These are phyloP conservation scores for Bruchidius siliquastri DNA, from an alignment of 2,888 invertebrate species.

Conservation along the genomic window DNA sequence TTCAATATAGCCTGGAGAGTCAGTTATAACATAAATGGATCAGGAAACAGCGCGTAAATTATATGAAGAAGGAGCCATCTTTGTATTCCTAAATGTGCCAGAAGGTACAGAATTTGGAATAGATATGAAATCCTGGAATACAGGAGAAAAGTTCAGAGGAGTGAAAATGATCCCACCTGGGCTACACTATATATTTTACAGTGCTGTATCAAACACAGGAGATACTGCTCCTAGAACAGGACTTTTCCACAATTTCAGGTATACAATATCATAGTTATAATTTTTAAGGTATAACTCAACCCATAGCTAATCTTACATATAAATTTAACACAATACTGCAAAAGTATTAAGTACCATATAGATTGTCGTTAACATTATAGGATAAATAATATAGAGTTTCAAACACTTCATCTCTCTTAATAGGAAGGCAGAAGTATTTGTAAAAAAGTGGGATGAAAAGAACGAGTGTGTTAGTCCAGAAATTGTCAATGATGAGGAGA, in stretches of 20 bases:
- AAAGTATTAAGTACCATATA: too few species aligned
- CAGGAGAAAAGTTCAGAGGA: slow-evolving; percentile 87
- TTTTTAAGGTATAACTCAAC: too few species aligned
- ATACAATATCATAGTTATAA: too few species aligned
- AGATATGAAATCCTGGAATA: slow-evolving; percentile 85
- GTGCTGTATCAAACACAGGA: slow-evolving; percentile 57
- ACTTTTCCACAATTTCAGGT: slow-evolving; percentile 69
- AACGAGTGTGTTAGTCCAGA: slow-evolving; percentile 70
- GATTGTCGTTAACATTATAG: too few species aligned
- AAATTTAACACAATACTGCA: too few species aligned
- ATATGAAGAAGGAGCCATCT: slow-evolving; percentile 74
- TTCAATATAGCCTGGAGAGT: not conserved
- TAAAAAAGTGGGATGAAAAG: slow-evolving; percentile 79
- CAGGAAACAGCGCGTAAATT: slow-evolving; percentile 71
- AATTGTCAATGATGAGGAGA: slow-evolving; percentile 61
- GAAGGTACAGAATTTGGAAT: slow-evolving; percentile 94
- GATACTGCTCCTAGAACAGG: slow-evolving; percentile 67
- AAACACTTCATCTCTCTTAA: not conserved
- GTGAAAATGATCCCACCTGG: slow-evolving; percentile 99
- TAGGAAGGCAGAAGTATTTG: slow-evolving; percentile 71
- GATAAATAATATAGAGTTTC: too few species aligned
- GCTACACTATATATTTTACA: slow-evolving; percentile 88
- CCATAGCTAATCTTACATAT: too few species aligned
- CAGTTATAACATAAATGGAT: slow-evolving; percentile 52
- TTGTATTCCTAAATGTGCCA: slow-evolving; percentile 83